Evolutionary conservation across 2,888 invertebrate genomes (phyloP).

Genomic region (Diarsia dahlii): DNA sequence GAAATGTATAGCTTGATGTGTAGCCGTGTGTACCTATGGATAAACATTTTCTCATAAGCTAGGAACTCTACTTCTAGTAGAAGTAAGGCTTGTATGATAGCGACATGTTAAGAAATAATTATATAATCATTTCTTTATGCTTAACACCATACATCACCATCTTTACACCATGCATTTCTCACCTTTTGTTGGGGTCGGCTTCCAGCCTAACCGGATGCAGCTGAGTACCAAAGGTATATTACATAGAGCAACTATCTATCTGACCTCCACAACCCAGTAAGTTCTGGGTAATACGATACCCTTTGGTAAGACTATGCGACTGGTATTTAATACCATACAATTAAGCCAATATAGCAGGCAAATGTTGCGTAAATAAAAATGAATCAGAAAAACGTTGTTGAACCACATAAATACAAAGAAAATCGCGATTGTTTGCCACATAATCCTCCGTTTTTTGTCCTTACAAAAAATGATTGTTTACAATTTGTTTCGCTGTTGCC

Average conservation of each 20-base stretch:
- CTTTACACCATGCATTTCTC: too few relatives aligned
- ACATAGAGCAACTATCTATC: too few relatives aligned
- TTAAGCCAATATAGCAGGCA: not conserved
- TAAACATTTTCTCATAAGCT: not conserved
- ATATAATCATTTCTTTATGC: not conserved
- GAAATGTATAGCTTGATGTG: too few relatives aligned
- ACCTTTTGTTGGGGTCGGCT: too few relatives aligned
- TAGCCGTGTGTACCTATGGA: too few relatives aligned
- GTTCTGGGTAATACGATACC: too few relatives aligned
- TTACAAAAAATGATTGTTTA: slow-evolving; percentile 46
- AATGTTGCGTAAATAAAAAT: not conserved
- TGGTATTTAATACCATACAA: not conserved
- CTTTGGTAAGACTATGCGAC: too few relatives aligned
- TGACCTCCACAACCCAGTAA: too few relatives aligned
- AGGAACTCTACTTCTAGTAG: not conserved
- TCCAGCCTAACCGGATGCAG: too few relatives aligned
- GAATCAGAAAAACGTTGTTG: slow-evolving; percentile 4
- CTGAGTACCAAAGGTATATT: too few relatives aligned
- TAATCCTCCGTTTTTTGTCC: slow-evolving; percentile 16
- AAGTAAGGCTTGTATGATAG: not conserved
- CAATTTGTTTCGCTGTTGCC: slow-evolving; percentile 41
- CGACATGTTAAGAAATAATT: not conserved
- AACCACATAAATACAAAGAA: slow-evolving; percentile 17
- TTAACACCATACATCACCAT: not conserved
- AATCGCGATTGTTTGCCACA: slow-evolving; percentile 35